A percentile compares a stretch with the other conserved stretches of the same genome.
Conservation (phyloP, 2,888 invertebrate genomes). For the Leptopterna dolabrata region DNA sequence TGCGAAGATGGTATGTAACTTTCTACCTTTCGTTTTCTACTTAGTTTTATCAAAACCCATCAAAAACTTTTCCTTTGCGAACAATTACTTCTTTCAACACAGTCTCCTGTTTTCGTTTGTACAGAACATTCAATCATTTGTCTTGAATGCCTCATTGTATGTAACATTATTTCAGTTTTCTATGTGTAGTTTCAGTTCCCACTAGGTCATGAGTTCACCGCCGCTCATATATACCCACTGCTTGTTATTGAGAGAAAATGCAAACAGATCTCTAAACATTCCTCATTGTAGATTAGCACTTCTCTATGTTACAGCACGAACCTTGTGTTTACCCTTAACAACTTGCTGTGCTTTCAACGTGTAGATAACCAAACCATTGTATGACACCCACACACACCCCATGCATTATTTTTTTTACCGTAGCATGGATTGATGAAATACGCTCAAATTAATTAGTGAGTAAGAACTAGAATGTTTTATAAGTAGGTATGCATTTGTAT, state of each 20-base stretch:
- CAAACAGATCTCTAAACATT: constrained; percentile 15
- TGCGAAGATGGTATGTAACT: constrained; percentile 16
- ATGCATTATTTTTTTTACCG: background rate
- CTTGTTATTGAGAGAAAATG: constrained; percentile 10
- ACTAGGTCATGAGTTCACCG: constrained; percentile 30
- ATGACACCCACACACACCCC: background rate
- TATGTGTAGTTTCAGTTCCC: constrained; percentile 19
- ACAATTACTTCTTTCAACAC: no score
- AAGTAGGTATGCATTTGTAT: no score
- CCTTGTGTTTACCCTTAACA: background rate
- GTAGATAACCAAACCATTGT: background rate
- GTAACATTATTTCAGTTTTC: background rate
- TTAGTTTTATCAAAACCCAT: background rate
- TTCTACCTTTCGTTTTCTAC: background rate
- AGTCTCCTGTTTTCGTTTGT: background rate
- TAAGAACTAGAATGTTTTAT: no score
- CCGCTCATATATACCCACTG: background rate
- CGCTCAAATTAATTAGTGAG: no score
- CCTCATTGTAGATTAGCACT: background rate
- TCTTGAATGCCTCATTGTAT: background rate
- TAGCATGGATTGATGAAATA: background rate
- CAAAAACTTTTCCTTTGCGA: background rate
- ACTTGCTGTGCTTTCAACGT: background rate
- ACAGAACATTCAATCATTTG: background rate
- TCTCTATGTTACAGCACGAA: background rate